Conservation (phyloP, 2,797 vertebrate species). For the Lutjanus argentimaculatus region DNA sequence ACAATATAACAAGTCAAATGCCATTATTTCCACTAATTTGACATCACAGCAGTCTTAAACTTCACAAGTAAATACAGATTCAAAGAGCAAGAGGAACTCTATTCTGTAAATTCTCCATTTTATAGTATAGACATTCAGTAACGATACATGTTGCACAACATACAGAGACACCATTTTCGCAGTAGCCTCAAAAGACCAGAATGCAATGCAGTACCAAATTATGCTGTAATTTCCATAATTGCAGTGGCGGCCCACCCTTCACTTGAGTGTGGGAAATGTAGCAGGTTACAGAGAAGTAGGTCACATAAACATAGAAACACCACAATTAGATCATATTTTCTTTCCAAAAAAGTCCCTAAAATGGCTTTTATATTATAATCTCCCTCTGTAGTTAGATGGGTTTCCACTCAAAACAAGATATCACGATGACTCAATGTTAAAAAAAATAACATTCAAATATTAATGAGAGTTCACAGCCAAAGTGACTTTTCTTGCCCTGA, state of each 20-base stretch:
- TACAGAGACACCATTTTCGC: background rate
- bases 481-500: conserved; percentile 28
- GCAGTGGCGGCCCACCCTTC: background rate
- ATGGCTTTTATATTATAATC: conserved; percentile 21
- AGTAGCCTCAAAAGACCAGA: conserved; percentile 6
- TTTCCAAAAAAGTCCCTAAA: conserved; percentile 1
- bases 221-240: conserved; percentile 24
- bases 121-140: conserved; percentile 4
- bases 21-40: background rate
- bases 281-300: conserved; percentile 32
- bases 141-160: background rate
- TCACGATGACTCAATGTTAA: conserved; percentile 13
- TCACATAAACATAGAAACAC: conserved; percentile 30
- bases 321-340: background rate
- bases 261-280: conserved; percentile 12
- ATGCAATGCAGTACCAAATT: background rate
- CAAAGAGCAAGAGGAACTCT: background rate
- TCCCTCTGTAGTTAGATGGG: conserved; percentile 4
- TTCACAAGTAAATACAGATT: background rate
- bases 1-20: background rate
- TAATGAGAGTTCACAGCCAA: conserved; percentile 21
- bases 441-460: conserved; percentile 9
- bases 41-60: background rate
- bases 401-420: conserved; percentile 24
- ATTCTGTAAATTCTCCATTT: conserved; percentile 2